Base-by-base conservation (phyloP, 2,113 vertebrate genomes). In the Pithys albifrons region DNA sequence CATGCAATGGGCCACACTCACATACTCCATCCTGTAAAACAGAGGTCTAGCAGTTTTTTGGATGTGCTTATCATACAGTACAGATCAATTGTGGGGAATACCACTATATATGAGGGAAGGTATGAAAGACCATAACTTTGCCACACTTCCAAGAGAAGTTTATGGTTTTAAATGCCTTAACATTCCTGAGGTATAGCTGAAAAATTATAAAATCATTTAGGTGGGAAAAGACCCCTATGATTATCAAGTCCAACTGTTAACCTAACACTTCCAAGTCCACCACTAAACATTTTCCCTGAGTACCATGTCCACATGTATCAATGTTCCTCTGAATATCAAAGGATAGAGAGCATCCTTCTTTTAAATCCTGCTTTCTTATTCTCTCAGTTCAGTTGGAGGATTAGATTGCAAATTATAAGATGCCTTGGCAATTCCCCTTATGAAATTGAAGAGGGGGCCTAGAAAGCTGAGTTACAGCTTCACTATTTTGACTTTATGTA, bases 261-360 rank as follows among this genome's bases (percentile, higher is more conserved):
- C 6, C 19, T 46, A 57, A 55, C 9, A 37, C 27, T 71, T 45
- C 27, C 51, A 58, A 72, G 45, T n/a, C 39, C 15, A 64, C 15
- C 12, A 77, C 10, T 58, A 69, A 67, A 64, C 23, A 28, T 59
- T 3, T 5, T 54, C 27, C 12, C 55, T 57, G 15, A 45, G 48
- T 4, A 1, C 4, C 31, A 45, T 12, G 33, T 43, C 54, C 19
- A 64, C 15, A 23, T 0, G 0, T 23, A 75, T 55, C 19, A 55
- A 27, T 6, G 3, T 57, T 86, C 14, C n/a, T 73, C 46, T 41
- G 29, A 90, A 76, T 27, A n/a, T 73, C 54, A 83, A 62, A 83
- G 66, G 24, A 57, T 0, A 2, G 16, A 59, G 20, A 76, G 8
- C 1, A 6, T 48, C 12, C 19, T 45, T 69, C 23, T 86, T 86